A percentile compares a stretch with the other conserved stretches of the same genome.
phyloP scores from a whole-genome alignment of 1,140 invertebrate genomes.

The Stenopsyche tienmushanensis region DNA sequence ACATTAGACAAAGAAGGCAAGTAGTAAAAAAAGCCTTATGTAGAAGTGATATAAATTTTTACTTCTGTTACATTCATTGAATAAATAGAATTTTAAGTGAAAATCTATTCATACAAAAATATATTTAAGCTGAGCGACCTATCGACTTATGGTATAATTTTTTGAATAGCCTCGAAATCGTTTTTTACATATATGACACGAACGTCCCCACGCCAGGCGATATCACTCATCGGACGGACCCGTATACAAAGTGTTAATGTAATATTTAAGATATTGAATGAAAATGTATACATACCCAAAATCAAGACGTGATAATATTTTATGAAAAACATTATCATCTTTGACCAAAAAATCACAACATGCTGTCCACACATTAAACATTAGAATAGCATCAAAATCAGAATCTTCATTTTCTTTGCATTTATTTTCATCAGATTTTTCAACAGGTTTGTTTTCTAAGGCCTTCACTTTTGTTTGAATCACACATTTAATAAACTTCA shows the following conservation, averaged over 20 bases:
- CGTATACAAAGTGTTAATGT: not conserved
- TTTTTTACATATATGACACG: too few species aligned
- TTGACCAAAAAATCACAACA: slow-evolving; percentile 7
- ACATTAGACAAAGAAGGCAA: too few species aligned
- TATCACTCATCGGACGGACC: too few species aligned
- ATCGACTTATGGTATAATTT: too few species aligned
- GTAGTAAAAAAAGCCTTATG: too few species aligned
- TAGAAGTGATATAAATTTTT: too few species aligned
- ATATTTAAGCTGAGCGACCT: too few species aligned
- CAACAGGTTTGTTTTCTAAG: slow-evolving; percentile 2
- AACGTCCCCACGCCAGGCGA: too few species aligned
- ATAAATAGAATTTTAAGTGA: too few species aligned
- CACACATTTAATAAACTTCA: slow-evolving; percentile 10
- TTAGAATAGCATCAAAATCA: slow-evolving; percentile 5
- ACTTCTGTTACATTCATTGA: too few species aligned
- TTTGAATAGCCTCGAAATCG: too few species aligned
- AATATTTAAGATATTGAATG: not conserved
- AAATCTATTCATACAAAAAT: too few species aligned
- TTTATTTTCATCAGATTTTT: slow-evolving; percentile 3
- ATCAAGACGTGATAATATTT: slow-evolving; percentile 29
- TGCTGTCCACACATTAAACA: slow-evolving; percentile 20
- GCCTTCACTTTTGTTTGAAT: slow-evolving; percentile 33
- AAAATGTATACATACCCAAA: slow-evolving; percentile 24
- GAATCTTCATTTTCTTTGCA: not conserved
- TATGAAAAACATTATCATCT: slow-evolving; percentile 8